phyloP scores from a whole-genome alignment of 1,140 invertebrate species.

The Augochlora pura region DNA sequence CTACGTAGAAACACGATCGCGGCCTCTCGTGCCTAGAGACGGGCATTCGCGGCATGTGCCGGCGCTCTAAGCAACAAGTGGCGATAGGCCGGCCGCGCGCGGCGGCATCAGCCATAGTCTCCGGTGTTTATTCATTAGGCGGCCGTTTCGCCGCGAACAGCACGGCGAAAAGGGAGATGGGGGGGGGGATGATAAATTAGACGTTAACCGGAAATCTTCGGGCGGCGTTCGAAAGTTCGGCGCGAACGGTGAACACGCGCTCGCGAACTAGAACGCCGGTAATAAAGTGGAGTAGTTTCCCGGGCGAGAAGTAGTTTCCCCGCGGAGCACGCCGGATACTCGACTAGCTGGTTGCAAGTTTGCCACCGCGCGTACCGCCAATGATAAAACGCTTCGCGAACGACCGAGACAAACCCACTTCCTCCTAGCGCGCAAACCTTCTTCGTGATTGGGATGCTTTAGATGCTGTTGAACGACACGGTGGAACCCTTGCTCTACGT shows the following conservation, averaged over 20 bases:
- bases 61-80: constrained; percentile 57
- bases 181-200: too few species aligned
- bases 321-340: background rate
- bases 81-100: constrained; percentile 35
- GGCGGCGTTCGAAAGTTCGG: constrained; percentile 48
- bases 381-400: constrained; percentile 36
- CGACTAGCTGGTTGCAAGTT: constrained; percentile 6
- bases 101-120: constrained; percentile 22
- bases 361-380: background rate
- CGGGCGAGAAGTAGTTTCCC: constrained; percentile 45
- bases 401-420: background rate
- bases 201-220: constrained; percentile 8
- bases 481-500: too few species aligned
- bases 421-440: too few species aligned
- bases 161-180: too few species aligned
- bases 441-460: constrained; percentile 2
- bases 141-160: constrained; percentile 42
- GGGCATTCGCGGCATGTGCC: constrained; percentile 31
- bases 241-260: constrained; percentile 44
- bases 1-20: too few species aligned
- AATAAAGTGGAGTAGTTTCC: constrained; percentile 59
- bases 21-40: constrained; percentile 31
- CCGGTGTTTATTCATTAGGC: constrained; percentile 47
- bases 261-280: constrained; percentile 37
- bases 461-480: too few species aligned